These are phyloP conservation scores for Darevskia nairensis DNA, from an alignment of 2,797 vertebrate species.

Conservation along the genomic window DNA sequence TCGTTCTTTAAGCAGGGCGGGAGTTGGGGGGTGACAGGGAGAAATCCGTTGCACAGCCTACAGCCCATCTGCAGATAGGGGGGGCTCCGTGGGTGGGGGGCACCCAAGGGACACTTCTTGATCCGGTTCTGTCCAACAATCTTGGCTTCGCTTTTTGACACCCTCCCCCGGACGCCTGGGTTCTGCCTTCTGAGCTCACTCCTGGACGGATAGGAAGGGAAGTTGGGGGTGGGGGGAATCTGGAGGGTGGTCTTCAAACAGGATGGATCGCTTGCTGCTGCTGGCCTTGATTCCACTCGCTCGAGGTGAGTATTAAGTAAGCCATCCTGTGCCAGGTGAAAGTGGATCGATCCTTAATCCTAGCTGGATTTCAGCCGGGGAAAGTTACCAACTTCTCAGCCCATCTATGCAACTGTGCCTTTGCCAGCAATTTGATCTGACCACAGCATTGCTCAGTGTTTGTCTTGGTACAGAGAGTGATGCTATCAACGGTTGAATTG, in stretches of 20 bases:
- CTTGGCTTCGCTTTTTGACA: neutral
- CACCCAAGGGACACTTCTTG: neutral
- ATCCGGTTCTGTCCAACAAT: neutral
- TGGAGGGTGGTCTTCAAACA: neutral
- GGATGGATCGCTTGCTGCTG: constrained; percentile 17
- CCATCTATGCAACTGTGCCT: neutral
- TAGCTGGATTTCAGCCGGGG: too few species aligned
- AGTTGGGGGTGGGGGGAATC: neutral
- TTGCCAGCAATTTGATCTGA: neutral
- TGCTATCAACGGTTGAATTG: neutral
- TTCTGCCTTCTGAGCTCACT: neutral
- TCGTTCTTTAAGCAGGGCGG: neutral
- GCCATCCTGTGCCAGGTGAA: neutral
- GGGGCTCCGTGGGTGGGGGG: neutral
- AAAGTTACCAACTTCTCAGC: neutral
- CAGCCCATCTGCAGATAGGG: neutral
- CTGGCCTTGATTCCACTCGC: constrained; percentile 12
- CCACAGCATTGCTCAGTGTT: too few species aligned
- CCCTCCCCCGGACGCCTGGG: neutral
- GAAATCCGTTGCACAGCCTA: neutral
- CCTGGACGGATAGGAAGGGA: neutral
- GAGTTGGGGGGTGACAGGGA: neutral
- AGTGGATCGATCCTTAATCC: too few species aligned
- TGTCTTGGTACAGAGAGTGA: neutral
- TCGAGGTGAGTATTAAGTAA: constrained; percentile 11